These are phyloP conservation scores for Lucinisca nassula DNA, from an alignment of 2,888 invertebrate species.

Conservation along the genomic window DNA sequence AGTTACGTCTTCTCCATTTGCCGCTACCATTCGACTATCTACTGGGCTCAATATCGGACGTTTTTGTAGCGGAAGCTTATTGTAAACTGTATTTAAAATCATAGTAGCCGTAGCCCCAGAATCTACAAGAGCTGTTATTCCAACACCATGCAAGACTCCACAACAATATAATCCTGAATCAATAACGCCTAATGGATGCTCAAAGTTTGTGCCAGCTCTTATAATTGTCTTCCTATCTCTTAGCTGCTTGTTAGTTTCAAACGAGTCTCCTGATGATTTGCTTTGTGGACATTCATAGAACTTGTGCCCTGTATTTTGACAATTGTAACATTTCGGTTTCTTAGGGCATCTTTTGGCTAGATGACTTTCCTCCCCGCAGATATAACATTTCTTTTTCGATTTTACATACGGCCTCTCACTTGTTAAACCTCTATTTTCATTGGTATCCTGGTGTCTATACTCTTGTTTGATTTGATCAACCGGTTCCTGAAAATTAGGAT, in stretches of 20 bases:
- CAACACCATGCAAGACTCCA: not conserved
- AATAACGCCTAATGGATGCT: not conserved
- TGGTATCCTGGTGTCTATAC: not conserved
- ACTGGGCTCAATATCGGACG: too few species aligned
- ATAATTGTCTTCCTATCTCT: not conserved
- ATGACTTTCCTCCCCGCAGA: not conserved
- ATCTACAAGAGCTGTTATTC: slow-evolving; percentile 1
- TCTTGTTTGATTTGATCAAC: not conserved
- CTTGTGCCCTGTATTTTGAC: not conserved
- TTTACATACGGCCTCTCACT: not conserved
- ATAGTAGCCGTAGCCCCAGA: not conserved
- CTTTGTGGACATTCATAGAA: not conserved
- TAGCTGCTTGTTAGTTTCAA: not conserved
- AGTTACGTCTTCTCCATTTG: not conserved
- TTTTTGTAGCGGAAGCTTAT: not conserved
- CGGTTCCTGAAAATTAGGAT: not conserved
- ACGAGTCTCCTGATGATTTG: not conserved
- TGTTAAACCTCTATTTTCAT: not conserved
- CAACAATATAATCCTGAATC: not conserved
- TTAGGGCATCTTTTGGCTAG: not conserved
- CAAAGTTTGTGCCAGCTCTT: not conserved
- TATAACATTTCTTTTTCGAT: not conserved
- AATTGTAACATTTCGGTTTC: not conserved
- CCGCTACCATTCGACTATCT: not conserved
- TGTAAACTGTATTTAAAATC: not conserved